Conservation (phyloP, 2,113 vertebrate genomes). For the Nettapus auritus region DNA sequence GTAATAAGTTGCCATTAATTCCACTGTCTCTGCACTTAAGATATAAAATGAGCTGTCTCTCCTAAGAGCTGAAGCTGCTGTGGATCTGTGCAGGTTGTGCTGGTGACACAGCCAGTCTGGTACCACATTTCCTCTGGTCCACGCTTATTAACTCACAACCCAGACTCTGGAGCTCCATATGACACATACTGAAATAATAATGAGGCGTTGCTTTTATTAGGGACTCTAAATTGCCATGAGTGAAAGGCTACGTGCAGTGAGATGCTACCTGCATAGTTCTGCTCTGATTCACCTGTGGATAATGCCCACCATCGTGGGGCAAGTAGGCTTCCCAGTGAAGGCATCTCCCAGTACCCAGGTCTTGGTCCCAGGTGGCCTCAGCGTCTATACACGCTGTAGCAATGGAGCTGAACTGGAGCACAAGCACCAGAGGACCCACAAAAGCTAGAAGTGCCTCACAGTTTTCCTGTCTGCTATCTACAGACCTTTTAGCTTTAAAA, state of each 20-base stretch:
- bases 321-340: not conserved
- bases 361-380: not conserved
- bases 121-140: not conserved
- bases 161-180: not conserved
- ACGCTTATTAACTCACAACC: not conserved
- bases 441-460: not conserved
- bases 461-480: not conserved
- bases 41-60: not conserved
- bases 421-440: not conserved
- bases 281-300: not conserved
- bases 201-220: not conserved
- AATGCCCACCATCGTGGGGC: accelerated
- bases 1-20: conserved; percentile 56
- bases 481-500: not conserved
- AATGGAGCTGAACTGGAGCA: not conserved
- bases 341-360: not conserved
- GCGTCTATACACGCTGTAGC: not conserved
- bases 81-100: not conserved
- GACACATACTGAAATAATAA: not conserved
- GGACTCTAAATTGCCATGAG: not conserved
- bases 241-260: not conserved
- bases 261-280: accelerated
- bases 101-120: not conserved
- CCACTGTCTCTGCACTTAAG: conserved; percentile 26
- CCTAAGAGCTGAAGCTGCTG: not conserved